Evolutionary conservation across 37 sponge, comb jelly and placozoan genomes (phyloP).

Genomic region (Spongilla lacustris): DNA sequence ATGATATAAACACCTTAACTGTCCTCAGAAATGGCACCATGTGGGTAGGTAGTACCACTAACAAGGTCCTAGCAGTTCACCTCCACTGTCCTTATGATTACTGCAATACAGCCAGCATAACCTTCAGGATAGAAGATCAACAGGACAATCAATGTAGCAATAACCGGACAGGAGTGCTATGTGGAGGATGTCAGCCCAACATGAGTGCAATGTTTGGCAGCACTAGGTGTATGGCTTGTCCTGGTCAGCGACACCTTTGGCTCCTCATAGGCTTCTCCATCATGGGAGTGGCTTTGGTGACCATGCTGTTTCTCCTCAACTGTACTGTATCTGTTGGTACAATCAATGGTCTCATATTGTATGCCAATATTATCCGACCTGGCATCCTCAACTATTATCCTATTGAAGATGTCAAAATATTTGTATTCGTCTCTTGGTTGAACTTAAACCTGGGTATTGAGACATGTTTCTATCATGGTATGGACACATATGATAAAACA

Average conservation of each 20-base stretch:
- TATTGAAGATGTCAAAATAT: too few relatives aligned
- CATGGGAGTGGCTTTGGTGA: neutral
- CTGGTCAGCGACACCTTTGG: neutral
- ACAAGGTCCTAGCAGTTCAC: too few relatives aligned
- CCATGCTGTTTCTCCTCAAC: neutral
- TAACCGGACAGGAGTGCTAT: neutral
- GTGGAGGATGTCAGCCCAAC: neutral
- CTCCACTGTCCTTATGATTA: constrained; percentile 5
- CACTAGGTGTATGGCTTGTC: neutral
- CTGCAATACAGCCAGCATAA: neutral
- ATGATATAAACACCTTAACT: too few relatives aligned
- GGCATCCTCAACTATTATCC: neutral
- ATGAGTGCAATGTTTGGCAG: neutral
- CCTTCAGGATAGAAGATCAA: neutral
- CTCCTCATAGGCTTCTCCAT: neutral
- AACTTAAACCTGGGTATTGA: neutral
- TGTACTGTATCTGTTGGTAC: neutral
- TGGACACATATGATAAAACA: neutral
- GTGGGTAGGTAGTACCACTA: too few relatives aligned
- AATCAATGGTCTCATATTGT: neutral
- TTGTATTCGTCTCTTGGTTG: neutral
- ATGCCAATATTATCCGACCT: neutral
- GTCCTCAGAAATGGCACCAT: too few relatives aligned
- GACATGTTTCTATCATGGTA: constrained; percentile 12
- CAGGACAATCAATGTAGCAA: neutral